These are phyloP conservation scores for Chlorodrepanis virens DNA, from an alignment of 2,113 vertebrate species.

Conservation along the genomic window DNA sequence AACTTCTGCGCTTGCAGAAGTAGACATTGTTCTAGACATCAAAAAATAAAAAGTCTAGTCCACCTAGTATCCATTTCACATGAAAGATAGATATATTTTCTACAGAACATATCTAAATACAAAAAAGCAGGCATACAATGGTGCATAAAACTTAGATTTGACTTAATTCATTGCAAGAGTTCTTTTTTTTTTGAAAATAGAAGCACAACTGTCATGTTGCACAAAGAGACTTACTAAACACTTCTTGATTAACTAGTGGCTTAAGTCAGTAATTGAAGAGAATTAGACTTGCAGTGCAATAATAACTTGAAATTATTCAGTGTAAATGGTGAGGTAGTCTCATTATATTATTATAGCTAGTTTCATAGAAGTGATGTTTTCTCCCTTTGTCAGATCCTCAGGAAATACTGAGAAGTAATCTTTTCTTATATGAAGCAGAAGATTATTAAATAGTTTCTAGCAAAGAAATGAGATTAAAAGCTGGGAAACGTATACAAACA, in stretches of 20 bases:
- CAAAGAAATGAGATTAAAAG: neutral
- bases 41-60: neutral
- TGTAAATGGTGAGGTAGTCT: neutral
- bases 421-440: neutral
- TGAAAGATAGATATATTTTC: neutral
- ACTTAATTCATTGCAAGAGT: neutral
- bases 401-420: neutral
- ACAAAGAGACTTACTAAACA: neutral
- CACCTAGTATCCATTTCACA: neutral
- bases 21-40: neutral
- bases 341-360: neutral
- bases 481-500: neutral
- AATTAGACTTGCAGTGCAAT: neutral
- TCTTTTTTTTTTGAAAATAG: neutral
- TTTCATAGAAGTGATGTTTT: neutral
- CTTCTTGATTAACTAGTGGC: neutral
- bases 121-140: neutral
- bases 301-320: neutral
- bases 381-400: neutral
- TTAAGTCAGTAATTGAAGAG: neutral
- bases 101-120: neutral
- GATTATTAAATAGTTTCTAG: neutral
- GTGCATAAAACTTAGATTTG: neutral
- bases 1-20: neutral
- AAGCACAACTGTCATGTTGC: neutral